Percentiles rank a stretch among this genome's conserved stretches.
Conservation (phyloP, 2,888 invertebrate genomes). For the Lycaena phlaeas region DNA sequence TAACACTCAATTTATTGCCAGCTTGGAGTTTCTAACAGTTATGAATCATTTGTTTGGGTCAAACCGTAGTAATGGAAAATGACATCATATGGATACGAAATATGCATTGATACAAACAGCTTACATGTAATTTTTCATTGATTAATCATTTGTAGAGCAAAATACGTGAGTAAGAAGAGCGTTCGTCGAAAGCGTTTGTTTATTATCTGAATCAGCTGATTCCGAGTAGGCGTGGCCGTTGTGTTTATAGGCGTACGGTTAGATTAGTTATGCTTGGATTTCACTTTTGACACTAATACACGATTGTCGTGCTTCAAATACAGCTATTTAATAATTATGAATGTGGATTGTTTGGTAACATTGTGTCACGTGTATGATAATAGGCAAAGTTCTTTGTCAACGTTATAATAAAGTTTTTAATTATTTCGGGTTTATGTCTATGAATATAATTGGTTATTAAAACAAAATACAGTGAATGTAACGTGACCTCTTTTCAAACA, state of each 20-base stretch:
- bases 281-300: neutral
- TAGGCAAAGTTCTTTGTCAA: too few species aligned
- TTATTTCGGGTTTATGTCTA: too few species aligned
- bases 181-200: constrained; percentile 18
- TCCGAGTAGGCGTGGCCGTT: constrained; percentile 27
- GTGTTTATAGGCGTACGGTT: neutral
- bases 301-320: neutral
- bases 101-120: constrained; percentile 1
- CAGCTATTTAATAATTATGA: neutral
- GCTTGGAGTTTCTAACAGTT: too few species aligned
- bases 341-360: too few species aligned
- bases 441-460: neutral
- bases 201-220: constrained; percentile 20
- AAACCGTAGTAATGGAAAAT: constrained; percentile 18
- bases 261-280: too few species aligned
- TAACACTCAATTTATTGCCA: too few species aligned
- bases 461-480: neutral
- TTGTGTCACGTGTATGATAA: too few species aligned
- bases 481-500: constrained; percentile 6
- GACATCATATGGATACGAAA: constrained; percentile 13
- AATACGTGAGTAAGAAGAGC: constrained; percentile 26
- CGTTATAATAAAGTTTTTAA: too few species aligned
- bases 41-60: constrained; percentile 24
- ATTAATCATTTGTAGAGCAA: constrained; percentile 25
- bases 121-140: neutral